These are phyloP conservation scores for Oligia strigilis DNA, from an alignment of 2,888 invertebrate genomes.

Conservation along the genomic window DNA sequence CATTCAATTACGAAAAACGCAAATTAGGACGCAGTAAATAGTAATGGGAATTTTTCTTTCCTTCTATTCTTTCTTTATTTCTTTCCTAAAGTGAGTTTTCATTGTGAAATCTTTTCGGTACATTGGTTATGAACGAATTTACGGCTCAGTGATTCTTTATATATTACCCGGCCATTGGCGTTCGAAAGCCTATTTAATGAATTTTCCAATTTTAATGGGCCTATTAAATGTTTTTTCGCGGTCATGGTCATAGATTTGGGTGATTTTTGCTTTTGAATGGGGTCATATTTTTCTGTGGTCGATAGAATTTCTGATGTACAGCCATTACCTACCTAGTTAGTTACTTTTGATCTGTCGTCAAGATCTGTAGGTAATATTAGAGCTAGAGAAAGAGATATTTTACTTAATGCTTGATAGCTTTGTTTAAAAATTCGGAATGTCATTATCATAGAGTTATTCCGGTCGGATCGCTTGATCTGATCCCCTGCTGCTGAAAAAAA, in stretches of 20 bases:
- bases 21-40: constrained; percentile 74
- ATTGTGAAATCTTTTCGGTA: constrained; percentile 74
- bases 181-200: constrained; percentile 65
- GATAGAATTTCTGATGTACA: too few relatives aligned
- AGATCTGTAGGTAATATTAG: background rate
- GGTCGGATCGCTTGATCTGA: too few relatives aligned
- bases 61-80: constrained; percentile 37
- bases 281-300: background rate
- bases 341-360: background rate
- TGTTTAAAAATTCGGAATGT: background rate
- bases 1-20: constrained; percentile 81
- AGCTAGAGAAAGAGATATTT: too few relatives aligned
- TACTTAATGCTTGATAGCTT: background rate
- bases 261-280: constrained; percentile 5
- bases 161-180: constrained; percentile 70
- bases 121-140: constrained; percentile 79
- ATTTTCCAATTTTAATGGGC: constrained; percentile 57
- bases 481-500: too few relatives aligned
- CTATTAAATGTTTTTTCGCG: constrained; percentile 45
- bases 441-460: background rate
- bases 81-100: constrained; percentile 64
- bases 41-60: constrained; percentile 62
- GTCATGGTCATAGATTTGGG: constrained; percentile 11
- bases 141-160: constrained; percentile 72
- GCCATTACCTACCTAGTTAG: background rate